Evolutionary conservation across 2,113 vertebrate species (phyloP), one percentile per base, ranked within the genome.

Genomic region (Ciconia stormi): DNA sequence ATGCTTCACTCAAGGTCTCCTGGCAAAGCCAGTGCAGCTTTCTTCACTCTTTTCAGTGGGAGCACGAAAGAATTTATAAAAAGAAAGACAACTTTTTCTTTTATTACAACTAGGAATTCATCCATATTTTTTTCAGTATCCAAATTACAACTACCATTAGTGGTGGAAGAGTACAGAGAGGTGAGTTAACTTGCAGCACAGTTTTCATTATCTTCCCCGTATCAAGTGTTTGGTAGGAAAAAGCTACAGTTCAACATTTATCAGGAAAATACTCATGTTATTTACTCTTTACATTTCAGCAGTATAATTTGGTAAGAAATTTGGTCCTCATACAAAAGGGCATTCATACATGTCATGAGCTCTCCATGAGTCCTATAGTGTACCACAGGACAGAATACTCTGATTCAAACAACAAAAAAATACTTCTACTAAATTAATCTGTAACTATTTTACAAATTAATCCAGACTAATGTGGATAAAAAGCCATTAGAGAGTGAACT

Each of bases 371-470:
- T 67, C n/a, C 66, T 49, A 6, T 7, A 63, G 6, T 32, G 8
- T 47, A 46, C 36, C 49, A 77, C 21, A 69, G 61, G 62, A 53
- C 40, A 82, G 61, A 90, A 92, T 20, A 55, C 30, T 72, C 26
- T 12, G 40, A 63, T 58, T 90, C 67, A 71, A 87, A 82, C 13
- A 87, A 38, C 13, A 73, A 40, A 47, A 59, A 69, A 8, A 2
- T 16, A 78, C 5, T 81, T 91, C 81, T 62, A 61, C 32, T 95
- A 82, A 61, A 84, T 74, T 81, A 9, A 82, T 71, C 71, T 93
- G n/a, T 82, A 82, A 92, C 42, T 49, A 59, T 79, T 84, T 96
- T 53, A 92, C 74, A 96, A 93, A 91, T 74, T 92, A 92, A 88
- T 65, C 77, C 72, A 63, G 50, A 61, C 10, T 52, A 72, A 61